These are phyloP conservation scores for Parazoanthus atlanticus DNA, from an alignment of 92 coral and sea anemone species.

Conservation along the genomic window DNA sequence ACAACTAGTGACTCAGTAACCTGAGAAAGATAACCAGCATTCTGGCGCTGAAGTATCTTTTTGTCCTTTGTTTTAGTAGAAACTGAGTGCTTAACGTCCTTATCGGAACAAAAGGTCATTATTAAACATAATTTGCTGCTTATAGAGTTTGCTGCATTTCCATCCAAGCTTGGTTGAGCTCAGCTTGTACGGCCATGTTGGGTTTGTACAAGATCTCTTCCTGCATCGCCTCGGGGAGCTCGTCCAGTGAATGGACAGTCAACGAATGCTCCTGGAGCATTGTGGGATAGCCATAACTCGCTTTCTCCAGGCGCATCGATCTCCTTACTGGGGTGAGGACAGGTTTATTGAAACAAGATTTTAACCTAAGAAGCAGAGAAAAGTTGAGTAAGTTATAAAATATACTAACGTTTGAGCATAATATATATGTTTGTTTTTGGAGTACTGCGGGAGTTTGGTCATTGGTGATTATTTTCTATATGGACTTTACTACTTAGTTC, in stretches of 20 bases:
- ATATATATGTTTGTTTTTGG: too few relatives aligned
- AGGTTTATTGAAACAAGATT: conserved; percentile 59
- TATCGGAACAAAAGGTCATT: background rate
- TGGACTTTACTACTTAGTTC: too few relatives aligned
- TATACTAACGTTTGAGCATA: background rate
- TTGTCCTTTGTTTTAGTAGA: background rate
- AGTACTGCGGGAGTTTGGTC: too few relatives aligned
- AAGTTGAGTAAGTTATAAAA: background rate
- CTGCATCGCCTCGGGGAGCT: conserved; percentile 66
- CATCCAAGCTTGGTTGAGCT: conserved; percentile 75
- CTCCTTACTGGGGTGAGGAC: conserved; percentile 79
- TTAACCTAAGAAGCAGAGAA: conserved; percentile 41
- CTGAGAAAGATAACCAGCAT: background rate
- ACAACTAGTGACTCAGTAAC: background rate
- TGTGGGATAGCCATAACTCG: conserved; percentile 62
- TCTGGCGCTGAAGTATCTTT: background rate
- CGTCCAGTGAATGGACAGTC: conserved; percentile 62
- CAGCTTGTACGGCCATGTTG: conserved; percentile 72
- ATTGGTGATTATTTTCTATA: too few relatives aligned
- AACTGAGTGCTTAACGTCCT: background rate
- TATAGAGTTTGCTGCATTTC: conserved; percentile 43
- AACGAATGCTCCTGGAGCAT: conserved; percentile 74
- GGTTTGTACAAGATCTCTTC: conserved; percentile 71
- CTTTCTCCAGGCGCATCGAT: conserved; percentile 66
- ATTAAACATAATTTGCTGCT: background rate